Percentiles rank a stretch among this genome's conserved stretches.
Evolutionary conservation across 2,113 vertebrate species (phyloP).

Genomic region (Rhagologus leucostigma): DNA sequence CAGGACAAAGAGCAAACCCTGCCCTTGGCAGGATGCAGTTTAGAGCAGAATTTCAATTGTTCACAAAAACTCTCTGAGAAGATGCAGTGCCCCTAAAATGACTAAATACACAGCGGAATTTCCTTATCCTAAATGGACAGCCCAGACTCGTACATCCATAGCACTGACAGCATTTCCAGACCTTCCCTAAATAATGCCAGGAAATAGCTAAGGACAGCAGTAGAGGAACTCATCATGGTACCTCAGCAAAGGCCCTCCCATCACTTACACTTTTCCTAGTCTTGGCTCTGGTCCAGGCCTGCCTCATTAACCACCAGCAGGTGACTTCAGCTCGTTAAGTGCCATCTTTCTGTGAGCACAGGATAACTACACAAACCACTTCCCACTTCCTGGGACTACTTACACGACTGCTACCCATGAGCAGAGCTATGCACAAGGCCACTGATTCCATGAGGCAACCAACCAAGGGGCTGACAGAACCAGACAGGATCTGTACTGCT

Average conservation of each 20-base stretch:
- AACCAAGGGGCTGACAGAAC: not conserved
- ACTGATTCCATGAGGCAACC: not conserved
- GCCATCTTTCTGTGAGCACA: not conserved
- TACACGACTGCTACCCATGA: rapidly evolving
- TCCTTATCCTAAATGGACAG: not conserved
- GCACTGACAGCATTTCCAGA: not conserved
- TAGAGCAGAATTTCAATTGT: not conserved
- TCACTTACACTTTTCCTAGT: not conserved
- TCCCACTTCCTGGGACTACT: not conserved
- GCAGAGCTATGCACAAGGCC: not conserved
- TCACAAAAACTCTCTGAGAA: not conserved
- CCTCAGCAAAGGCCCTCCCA: not conserved
- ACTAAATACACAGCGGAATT: not conserved
- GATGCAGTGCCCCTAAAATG: not conserved
- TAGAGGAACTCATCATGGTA: rapidly evolving
- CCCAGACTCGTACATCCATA: not conserved
- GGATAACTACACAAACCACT: not conserved
- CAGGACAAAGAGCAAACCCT: not conserved
- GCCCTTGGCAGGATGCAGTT: not conserved
- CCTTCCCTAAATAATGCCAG: not conserved
- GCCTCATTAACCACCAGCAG: not conserved
- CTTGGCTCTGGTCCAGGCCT: not conserved
- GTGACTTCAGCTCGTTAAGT: not conserved
- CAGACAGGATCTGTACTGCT: not conserved
- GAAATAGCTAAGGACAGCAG: not conserved